These are phyloP conservation scores for Notolepis coatsorum DNA, from an alignment of 2,797 vertebrate species.

Conservation along the genomic window DNA sequence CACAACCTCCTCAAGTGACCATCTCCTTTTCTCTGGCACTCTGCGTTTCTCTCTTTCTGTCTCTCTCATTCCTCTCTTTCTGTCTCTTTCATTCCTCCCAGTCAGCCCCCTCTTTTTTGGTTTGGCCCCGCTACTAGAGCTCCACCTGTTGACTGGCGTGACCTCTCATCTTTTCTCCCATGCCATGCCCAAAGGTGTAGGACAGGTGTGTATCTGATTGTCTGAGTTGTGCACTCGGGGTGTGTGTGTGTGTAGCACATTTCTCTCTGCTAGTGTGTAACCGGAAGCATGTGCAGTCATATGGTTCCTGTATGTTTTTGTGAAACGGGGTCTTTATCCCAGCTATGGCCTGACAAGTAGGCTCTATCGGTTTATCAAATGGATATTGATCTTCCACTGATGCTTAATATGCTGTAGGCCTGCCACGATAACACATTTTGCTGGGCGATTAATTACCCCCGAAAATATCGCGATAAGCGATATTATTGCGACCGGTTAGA, in stretches of 20 bases:
- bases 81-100: constrained; percentile 44
- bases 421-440: too few species aligned
- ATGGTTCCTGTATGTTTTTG: neutral
- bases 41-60: neutral
- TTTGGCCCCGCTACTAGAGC: constrained; percentile 60
- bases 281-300: neutral
- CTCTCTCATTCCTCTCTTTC: neutral
- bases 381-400: too few species aligned
- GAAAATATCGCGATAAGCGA: too few species aligned
- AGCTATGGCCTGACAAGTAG: too few species aligned
- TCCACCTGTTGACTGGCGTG: constrained; percentile 60
- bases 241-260: neutral
- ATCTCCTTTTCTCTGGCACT: neutral
- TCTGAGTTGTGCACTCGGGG: neutral
- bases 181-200: constrained; percentile 71
- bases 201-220: constrained; percentile 69
- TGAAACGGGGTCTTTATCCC: too few species aligned
- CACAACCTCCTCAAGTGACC: too few species aligned
- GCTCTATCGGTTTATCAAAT: too few species aligned
- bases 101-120: constrained; percentile 46
- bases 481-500: too few species aligned
- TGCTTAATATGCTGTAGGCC: too few species aligned
- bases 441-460: too few species aligned
- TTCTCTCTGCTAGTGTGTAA: neutral
- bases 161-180: constrained; percentile 72